Evolutionary conservation across 2,797 vertebrate species (phyloP).

Genomic region (Calcarius lapponicus): DNA sequence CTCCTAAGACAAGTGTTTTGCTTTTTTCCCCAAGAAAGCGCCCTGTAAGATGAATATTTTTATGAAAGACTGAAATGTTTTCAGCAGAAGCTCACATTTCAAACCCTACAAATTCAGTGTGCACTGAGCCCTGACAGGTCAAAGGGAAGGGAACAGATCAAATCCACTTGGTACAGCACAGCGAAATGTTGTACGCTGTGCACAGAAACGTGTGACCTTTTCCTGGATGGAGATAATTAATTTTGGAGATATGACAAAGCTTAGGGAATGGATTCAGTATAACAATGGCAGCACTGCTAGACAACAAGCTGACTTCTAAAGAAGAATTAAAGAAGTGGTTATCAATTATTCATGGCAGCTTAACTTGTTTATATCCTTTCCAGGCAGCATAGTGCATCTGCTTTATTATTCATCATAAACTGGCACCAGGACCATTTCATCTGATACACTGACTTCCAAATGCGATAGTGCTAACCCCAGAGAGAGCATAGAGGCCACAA

Average conservation of each 20-base stretch:
- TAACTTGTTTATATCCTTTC: constrained; percentile 7
- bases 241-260: not conserved
- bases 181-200: not conserved
- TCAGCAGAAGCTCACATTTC: not conserved
- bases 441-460: not conserved
- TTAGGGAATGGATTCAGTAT: not conserved
- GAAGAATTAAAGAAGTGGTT: not conserved
- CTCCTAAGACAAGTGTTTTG: not conserved
- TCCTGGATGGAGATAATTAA: not conserved
- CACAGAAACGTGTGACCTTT: not conserved
- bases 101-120: not conserved
- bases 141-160: constrained; percentile 1
- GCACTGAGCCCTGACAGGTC: not conserved
- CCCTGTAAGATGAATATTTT: not conserved
- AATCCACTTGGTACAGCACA: not conserved
- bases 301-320: constrained; percentile 4
- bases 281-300: not conserved
- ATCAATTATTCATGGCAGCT: constrained; percentile 1
- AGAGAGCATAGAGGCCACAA: not conserved
- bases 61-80: not conserved
- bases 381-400: not conserved
- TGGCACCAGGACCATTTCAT: not conserved
- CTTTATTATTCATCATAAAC: not conserved
- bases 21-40: not conserved
- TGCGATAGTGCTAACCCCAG: not conserved